Evolutionary conservation across 2,888 invertebrate species (phyloP), one percentile per base, ranked within the genome.

Genomic region (Malthinus flaveolus): DNA sequence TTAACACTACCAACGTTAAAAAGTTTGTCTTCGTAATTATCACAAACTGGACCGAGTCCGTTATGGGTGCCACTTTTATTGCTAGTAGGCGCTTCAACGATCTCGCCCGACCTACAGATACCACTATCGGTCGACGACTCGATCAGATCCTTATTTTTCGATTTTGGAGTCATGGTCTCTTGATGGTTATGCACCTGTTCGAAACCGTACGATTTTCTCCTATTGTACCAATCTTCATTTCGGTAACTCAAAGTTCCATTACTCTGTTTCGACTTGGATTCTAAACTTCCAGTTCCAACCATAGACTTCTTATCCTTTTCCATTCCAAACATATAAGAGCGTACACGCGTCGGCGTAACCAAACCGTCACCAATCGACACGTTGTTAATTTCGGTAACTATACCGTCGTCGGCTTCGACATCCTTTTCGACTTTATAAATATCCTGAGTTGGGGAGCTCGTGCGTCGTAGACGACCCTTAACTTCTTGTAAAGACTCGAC

Each of bases 81-180:
- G 9, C 66, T 67, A 13, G 79, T 76, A 4, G 81, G 71, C 31
- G 79, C 76, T 71, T 81, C 62, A 37, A 87, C 84, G 42, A 87
- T 78, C 79, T 90, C 89, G 12, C 86, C 83, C 0, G 89, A 90
- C 69, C 87, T 84, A 63, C 89, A 89, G 67, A 90, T 84, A 0
- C 90, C 90, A 69, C 90, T 90, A 68, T 90, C 90, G 1, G 89
- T 90, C 3, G 89, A 90, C n/a, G 88, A 87, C 73, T 89, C 89
- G 71, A 87, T 85, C 1, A 85, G 81, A 61, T 81, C 75, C 63
- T 81, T 82, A 56, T 80, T 81, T 66, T 81, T 83, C 5, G 75
- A 71, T 32, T 75, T 75, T 1, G 73, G 70, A 58, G 66, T 75
- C 62, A 57, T 68, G 57, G 62, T 69, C 8, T 67, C 68, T 55